These are phyloP conservation scores for Adelphocoris suturalis DNA, from an alignment of 2,888 invertebrate genomes.

Conservation along the genomic window DNA sequence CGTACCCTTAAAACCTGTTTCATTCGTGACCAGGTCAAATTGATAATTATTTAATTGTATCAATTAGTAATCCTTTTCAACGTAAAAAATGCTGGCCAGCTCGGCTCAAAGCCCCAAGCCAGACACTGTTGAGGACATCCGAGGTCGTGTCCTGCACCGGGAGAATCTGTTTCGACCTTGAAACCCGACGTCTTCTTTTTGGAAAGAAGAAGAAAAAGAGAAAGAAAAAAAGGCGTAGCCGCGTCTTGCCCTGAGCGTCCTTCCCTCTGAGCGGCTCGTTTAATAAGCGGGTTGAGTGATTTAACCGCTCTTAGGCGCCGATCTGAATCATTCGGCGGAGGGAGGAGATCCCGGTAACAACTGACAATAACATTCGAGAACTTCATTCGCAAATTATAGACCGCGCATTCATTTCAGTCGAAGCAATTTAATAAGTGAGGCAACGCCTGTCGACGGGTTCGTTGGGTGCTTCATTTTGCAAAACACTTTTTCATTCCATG, in stretches of 20 bases:
- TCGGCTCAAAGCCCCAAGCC: not conserved
- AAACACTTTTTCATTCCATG: not conserved
- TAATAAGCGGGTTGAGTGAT: constrained; percentile 39
- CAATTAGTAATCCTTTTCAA: not conserved
- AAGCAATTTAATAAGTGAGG: not conserved
- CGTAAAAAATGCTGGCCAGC: not conserved
- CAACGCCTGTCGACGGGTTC: not conserved
- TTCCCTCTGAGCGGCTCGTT: constrained; percentile 27
- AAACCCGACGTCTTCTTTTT: constrained; percentile 24
- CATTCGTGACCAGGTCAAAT: no score
- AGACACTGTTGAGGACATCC: not conserved
- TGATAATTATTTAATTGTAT: no score
- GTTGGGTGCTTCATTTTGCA: not conserved
- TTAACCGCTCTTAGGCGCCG: constrained; percentile 45
- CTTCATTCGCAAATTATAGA: constrained; percentile 18
- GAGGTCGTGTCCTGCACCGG: not conserved
- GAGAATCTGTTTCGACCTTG: constrained; percentile 22
- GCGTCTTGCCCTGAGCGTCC: not conserved
- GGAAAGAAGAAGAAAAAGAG: not conserved
- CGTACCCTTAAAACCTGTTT: no score
- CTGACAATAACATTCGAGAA: constrained; percentile 1
- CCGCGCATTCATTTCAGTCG: not conserved
- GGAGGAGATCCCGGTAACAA: not conserved
- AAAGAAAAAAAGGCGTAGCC: constrained; percentile 18
- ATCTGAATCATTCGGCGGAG: constrained; percentile 14